These are phyloP conservation scores for Oreochromis mossambicus DNA, from an alignment of 2,797 vertebrate genomes.

Conservation along the genomic window DNA sequence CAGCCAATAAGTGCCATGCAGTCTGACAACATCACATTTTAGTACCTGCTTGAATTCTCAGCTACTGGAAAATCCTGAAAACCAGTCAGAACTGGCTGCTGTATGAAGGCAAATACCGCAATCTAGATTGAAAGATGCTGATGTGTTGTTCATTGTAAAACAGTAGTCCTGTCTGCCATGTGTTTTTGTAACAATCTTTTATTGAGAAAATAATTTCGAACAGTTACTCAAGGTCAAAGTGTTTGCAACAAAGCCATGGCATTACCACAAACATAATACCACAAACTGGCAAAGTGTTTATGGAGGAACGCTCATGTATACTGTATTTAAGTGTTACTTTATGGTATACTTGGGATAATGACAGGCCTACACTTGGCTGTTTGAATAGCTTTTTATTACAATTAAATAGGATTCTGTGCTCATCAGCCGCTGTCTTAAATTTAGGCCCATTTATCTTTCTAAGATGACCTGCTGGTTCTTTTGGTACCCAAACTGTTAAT, in stretches of 20 bases:
- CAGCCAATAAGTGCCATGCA: neutral
- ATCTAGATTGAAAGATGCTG: no score
- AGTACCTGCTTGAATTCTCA: neutral
- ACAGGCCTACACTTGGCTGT: neutral
- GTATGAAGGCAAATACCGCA: neutral
- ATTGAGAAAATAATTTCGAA: neutral
- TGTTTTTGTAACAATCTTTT: neutral
- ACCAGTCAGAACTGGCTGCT: rapidly evolving
- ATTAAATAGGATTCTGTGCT: neutral
- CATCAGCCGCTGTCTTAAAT: neutral
- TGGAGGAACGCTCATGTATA: neutral
- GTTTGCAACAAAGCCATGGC: neutral
- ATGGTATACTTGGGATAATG: neutral
- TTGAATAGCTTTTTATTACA: neutral
- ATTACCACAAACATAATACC: neutral
- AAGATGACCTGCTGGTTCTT: neutral
- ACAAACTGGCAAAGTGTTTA: neutral
- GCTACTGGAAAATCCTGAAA: neutral
- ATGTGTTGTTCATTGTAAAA: no score
- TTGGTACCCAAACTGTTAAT: neutral
- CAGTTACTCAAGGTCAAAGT: neutral
- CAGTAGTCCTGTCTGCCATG: neutral
- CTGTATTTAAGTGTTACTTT: neutral
- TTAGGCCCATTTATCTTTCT: neutral
- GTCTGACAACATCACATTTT: neutral